Evolutionary conservation across 2,888 invertebrate genomes (phyloP).

Genomic region (Rhaphigaster nebulosa): DNA sequence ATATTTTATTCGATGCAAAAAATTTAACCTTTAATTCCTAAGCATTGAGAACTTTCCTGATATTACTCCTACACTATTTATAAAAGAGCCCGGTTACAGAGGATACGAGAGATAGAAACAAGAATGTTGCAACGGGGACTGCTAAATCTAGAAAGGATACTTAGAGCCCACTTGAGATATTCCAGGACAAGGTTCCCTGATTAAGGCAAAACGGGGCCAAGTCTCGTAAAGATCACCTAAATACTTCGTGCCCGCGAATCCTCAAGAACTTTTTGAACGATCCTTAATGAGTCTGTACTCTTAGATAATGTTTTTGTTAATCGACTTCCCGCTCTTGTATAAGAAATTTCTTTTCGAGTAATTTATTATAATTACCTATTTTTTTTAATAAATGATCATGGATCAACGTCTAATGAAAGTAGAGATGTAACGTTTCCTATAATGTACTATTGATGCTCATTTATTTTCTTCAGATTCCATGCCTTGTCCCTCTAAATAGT

Average conservation of each 20-base stretch:
- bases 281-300: background rate
- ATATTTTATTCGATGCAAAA: too few species aligned
- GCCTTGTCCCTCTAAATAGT: too few species aligned
- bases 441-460: too few species aligned
- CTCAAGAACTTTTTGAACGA: background rate
- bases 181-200: slow-evolving; percentile 18
- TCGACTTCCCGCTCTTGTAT: background rate
- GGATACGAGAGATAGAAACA: background rate
- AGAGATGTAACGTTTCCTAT: too few species aligned
- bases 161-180: slow-evolving; percentile 26
- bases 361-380: too few species aligned
- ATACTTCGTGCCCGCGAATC: background rate
- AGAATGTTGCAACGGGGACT: background rate
- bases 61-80: background rate
- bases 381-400: too few species aligned
- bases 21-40: too few species aligned
- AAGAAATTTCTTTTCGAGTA: background rate
- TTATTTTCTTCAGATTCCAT: too few species aligned
- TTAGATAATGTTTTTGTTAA: background rate
- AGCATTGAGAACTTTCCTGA: too few species aligned
- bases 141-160: slow-evolving; percentile 12
- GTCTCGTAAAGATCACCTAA: background rate
- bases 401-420: too few species aligned
- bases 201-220: slow-evolving; percentile 10
- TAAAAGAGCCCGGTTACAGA: background rate